Percentiles rank a stretch among this genome's conserved stretches.
These are phyloP conservation scores for Sthenelais limicola DNA, from an alignment of 2,888 invertebrate genomes.

Conservation along the genomic window DNA sequence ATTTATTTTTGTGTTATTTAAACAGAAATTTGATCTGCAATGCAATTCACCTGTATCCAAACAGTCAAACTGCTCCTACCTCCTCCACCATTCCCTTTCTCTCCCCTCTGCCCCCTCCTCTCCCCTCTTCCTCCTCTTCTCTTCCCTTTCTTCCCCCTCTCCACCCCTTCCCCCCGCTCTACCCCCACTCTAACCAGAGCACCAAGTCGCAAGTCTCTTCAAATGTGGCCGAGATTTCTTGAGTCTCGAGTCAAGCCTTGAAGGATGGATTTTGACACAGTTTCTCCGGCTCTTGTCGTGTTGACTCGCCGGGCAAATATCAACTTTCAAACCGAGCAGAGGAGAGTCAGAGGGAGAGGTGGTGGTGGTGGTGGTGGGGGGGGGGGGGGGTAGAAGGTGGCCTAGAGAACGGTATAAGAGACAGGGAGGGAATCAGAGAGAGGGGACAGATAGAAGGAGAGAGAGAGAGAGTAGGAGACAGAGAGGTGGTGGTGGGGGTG, in stretches of 20 bases:
- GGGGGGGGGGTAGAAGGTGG: not conserved
- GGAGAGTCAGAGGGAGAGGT: not conserved
- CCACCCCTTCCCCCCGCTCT: not conserved
- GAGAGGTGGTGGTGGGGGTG: not conserved
- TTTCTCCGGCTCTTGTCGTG: too few species aligned
- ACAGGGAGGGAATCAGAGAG: not conserved
- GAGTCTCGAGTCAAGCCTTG: too few species aligned
- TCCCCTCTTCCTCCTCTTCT: not conserved
- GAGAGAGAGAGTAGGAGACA: not conserved
- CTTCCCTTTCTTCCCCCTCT: slow-evolving; percentile 20
- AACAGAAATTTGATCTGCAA: too few species aligned
- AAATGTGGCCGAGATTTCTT: not conserved
- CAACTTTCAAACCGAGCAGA: not conserved
- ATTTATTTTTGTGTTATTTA: too few species aligned
- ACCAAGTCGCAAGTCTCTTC: not conserved
- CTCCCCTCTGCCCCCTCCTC: not conserved
- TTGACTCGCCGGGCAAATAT: not conserved
- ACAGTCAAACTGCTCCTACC: too few species aligned
- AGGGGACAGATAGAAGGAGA: not conserved
- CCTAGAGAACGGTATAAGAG: not conserved
- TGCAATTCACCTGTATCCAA: too few species aligned
- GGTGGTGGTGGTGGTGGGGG: not conserved
- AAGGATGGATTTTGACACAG: too few species aligned
- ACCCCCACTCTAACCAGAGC: slow-evolving; percentile 1
- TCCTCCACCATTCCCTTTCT: not conserved